Percentiles rank a stretch among this genome's conserved stretches.
Conservation (phyloP, 2,888 invertebrate genomes). For the Malachius bipustulatus region DNA sequence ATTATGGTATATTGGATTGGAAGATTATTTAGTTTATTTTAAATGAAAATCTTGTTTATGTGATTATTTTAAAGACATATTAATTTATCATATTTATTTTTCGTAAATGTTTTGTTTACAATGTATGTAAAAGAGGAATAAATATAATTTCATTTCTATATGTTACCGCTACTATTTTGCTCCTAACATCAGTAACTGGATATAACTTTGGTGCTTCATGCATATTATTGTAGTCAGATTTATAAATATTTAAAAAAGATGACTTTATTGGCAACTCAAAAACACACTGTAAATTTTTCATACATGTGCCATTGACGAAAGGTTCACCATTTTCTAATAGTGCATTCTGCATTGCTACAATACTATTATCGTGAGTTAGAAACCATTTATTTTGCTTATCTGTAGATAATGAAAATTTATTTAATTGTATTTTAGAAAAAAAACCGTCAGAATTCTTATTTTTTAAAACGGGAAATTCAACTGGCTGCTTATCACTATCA, state of each 20-base stretch:
- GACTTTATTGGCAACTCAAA: slow-evolving; percentile 17
- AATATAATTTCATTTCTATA: no score
- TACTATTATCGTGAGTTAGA: slow-evolving; percentile 17
- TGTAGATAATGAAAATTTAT: slow-evolving; percentile 10
- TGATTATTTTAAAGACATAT: no score
- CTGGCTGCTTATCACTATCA: slow-evolving; percentile 3
- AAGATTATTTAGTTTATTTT: no score
- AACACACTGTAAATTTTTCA: slow-evolving; percentile 12
- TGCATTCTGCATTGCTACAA: slow-evolving; percentile 16
- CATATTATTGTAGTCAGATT: slow-evolving; percentile 11
- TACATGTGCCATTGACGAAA: slow-evolving; percentile 12
- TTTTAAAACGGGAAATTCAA: slow-evolving; percentile 10
- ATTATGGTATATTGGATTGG: no score
- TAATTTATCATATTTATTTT: no score
- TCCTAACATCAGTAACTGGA: no score
- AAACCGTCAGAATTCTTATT: slow-evolving; percentile 8
- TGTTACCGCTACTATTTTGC: no score
- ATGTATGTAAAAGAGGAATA: no score
- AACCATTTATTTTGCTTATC: slow-evolving; percentile 19
- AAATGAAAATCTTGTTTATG: no score
- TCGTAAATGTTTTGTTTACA: no score
- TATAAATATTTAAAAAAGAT: slow-evolving; percentile 17
- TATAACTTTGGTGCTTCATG: slow-evolving; percentile 15
- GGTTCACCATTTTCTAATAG: slow-evolving; percentile 12
- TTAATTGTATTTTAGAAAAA: slow-evolving; percentile 11